Percentiles rank a stretch among this genome's conserved stretches.
Evolutionary conservation across 2,888 invertebrate genomes (phyloP).

Genomic region (Epistrophella euchroma): DNA sequence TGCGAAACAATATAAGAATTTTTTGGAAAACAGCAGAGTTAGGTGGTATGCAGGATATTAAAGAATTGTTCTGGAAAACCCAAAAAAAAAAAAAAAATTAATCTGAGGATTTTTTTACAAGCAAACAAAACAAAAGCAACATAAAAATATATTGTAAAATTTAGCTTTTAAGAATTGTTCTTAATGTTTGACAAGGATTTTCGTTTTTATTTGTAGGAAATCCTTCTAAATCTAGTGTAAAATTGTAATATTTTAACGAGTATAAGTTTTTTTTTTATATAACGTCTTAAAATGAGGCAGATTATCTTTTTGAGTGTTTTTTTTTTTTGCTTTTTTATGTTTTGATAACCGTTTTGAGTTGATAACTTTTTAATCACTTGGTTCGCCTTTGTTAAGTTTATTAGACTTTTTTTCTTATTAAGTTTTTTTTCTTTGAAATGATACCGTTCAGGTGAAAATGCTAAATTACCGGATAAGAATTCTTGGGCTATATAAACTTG

Average conservation of each 20-base stretch:
- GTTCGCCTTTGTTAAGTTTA: background rate
- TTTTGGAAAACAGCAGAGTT: conserved; percentile 10
- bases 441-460: background rate
- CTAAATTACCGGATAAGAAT: background rate
- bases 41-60: conserved; percentile 62
- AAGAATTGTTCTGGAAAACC: conserved; percentile 34
- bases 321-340: background rate
- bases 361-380: background rate
- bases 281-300: background rate
- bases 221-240: conserved; percentile 55
- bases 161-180: conserved; percentile 43
- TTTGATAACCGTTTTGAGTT: background rate
- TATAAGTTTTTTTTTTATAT: background rate
- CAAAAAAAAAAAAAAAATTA: conserved; percentile 37
- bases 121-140: background rate
- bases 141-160: conserved; percentile 23
- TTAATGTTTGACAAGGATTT: conserved; percentile 53
- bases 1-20: conserved; percentile 25
- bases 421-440: background rate
- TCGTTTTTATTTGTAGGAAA: conserved; percentile 34
- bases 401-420: background rate
- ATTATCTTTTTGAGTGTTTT: background rate
- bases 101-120: conserved; percentile 10
- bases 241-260: conserved; percentile 36
- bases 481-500: background rate